phyloP scores from a whole-genome alignment of 2,113 vertebrate genomes.

The Corvus hawaiiensis region DNA sequence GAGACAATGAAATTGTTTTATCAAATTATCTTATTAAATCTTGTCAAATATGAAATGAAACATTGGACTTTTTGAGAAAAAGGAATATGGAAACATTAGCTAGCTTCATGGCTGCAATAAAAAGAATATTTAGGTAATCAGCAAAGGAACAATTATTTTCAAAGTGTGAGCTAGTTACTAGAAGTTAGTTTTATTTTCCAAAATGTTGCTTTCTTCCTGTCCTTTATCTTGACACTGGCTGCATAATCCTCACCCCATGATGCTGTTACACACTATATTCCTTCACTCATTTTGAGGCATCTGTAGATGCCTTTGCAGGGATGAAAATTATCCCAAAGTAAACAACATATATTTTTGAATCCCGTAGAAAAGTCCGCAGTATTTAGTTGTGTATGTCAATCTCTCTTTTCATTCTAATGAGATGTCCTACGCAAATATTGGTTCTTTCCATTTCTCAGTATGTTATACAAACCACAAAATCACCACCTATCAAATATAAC shows the following conservation, averaged over 20 bases:
- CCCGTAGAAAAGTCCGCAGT: neutral
- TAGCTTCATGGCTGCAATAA: neutral
- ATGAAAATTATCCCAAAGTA: neutral
- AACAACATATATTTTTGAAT: neutral
- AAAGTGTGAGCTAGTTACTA: neutral
- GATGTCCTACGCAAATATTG: neutral
- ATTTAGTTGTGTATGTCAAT: neutral
- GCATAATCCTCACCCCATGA: neutral
- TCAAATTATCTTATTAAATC: neutral
- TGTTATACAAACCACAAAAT: neutral
- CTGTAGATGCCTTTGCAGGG: neutral
- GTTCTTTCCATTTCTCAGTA: neutral
- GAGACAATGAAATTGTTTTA: neutral
- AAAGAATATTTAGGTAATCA: neutral
- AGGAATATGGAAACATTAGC: neutral
- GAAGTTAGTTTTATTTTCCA: neutral
- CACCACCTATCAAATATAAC: neutral
- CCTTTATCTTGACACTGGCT: neutral
- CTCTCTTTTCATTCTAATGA: neutral
- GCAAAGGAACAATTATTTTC: neutral
- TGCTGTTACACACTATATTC: neutral
- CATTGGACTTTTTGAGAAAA: neutral
- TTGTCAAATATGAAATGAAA: neutral
- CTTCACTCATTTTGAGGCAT: neutral
- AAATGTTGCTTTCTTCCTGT: neutral